phyloP scores from a whole-genome alignment of 2,113 vertebrate genomes.

The Setophaga coronata region DNA sequence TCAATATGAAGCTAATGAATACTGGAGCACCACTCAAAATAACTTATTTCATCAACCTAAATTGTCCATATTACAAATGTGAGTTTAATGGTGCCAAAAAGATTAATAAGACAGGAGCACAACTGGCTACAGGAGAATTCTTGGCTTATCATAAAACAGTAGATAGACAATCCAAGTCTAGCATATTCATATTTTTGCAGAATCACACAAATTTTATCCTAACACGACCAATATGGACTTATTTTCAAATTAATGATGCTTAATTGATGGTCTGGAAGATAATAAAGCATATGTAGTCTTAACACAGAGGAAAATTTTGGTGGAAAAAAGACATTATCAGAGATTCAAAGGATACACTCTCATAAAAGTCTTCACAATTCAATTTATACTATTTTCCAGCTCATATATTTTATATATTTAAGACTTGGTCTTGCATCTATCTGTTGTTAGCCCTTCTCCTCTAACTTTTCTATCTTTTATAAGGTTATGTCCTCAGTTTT shows the following conservation, averaged over 20 bases:
- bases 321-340: background rate
- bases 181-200: background rate
- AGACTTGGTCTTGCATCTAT: background rate
- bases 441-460: background rate
- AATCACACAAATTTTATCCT: background rate
- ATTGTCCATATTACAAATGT: background rate
- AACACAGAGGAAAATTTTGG: background rate
- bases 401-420: background rate
- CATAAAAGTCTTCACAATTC: background rate
- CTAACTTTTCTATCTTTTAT: background rate
- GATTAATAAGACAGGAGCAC: background rate
- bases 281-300: background rate
- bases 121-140: background rate
- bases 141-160: background rate
- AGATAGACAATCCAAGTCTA: background rate
- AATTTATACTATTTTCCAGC: background rate
- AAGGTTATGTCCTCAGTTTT: background rate
- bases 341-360: background rate
- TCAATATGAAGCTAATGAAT: background rate
- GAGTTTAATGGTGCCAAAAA: background rate
- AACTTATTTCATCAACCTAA: background rate
- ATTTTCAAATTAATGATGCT: background rate
- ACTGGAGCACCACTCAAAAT: background rate
- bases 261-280: background rate
- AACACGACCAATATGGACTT: accelerated